Evolutionary conservation across 2,888 invertebrate species (phyloP), one percentile per base, ranked within the genome.

Genomic region (Nephrotoma flavescens): DNA sequence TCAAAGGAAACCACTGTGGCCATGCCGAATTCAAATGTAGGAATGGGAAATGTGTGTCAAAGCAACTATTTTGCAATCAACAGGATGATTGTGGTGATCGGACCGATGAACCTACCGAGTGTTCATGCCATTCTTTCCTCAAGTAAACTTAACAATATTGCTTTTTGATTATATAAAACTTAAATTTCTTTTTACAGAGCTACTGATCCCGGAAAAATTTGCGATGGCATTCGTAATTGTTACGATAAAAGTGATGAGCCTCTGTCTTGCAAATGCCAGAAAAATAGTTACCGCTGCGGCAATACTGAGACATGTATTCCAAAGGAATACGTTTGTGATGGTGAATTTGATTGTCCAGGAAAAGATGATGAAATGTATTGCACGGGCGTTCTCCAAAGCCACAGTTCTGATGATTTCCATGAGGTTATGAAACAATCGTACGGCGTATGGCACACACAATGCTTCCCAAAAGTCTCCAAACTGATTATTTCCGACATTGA

Each of bases 201-300:
- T n/a, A 94, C 95, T 0, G 93, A 93, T 89, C 95, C 96, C 0
- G 92, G 93, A 0, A 94, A 94, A 88, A 92, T 97, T 4, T 97
- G 97, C 89, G 96, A 97, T 89, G 96, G 96, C 0, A 92, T 94
- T 6, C 92, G 95, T 6, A 95, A 97, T 89, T 97, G 97, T 89
- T 92, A 93, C 88, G 96, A 97, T 89, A 94, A 95, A 88, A 94
- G 94, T 86, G 97, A 97, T 89, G 97, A 97, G 88, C 94, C 95
- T 0, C 91, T 92, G 88, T 90, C 92, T 41, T 96, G 96, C 89
- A 92, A 92, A 87, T 96, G 96, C 89, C 93, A 90, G 4, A 89
- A 90, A 2, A 89, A 90, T 42, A 92, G 91, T 87, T 94, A 93
- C 89, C 91, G 90, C 87, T 95, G 94, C 89, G 89, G 89, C 87